Conservation (phyloP, 2,113 vertebrate genomes). For the Crotalus viridis region DNA sequence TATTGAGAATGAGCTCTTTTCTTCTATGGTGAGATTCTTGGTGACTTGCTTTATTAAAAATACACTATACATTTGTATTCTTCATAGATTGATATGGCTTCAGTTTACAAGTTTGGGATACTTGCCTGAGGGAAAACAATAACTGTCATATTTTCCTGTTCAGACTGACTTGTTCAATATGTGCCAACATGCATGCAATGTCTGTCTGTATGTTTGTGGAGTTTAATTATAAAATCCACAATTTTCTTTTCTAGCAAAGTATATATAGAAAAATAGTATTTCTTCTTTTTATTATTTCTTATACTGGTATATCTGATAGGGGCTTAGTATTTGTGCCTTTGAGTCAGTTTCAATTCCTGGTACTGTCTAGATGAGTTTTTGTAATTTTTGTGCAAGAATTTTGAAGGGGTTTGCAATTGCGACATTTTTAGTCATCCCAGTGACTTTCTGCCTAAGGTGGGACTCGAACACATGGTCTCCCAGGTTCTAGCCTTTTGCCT, state of each 20-base stretch:
- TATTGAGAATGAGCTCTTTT: constrained; percentile 35
- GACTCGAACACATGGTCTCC: not conserved
- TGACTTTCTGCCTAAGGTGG: not conserved
- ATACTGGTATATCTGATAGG: not conserved
- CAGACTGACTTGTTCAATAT: constrained; percentile 36
- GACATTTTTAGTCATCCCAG: not conserved
- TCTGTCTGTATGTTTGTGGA: not conserved
- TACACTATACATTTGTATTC: constrained; percentile 37
- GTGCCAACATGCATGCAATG: not conserved
- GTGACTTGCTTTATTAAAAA: constrained; percentile 19
- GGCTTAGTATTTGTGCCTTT: not conserved
- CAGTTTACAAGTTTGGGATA: constrained; percentile 17
- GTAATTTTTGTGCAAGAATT: not conserved
- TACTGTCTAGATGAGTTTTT: not conserved
- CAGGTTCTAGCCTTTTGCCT: not conserved
- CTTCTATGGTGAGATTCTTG: constrained; percentile 33
- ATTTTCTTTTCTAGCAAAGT: not conserved
- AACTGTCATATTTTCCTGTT: constrained; percentile 41
- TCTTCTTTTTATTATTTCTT: not conserved
- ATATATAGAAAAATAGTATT: not conserved
- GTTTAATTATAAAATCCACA: constrained; percentile 22
- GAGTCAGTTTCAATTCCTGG: not conserved
- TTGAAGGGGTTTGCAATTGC: not conserved
- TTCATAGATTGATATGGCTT: constrained; percentile 40
- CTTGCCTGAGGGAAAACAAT: constrained; percentile 42